phyloP scores from a whole-genome alignment of 2,888 invertebrate genomes.

The Parnassius orleans region DNA sequence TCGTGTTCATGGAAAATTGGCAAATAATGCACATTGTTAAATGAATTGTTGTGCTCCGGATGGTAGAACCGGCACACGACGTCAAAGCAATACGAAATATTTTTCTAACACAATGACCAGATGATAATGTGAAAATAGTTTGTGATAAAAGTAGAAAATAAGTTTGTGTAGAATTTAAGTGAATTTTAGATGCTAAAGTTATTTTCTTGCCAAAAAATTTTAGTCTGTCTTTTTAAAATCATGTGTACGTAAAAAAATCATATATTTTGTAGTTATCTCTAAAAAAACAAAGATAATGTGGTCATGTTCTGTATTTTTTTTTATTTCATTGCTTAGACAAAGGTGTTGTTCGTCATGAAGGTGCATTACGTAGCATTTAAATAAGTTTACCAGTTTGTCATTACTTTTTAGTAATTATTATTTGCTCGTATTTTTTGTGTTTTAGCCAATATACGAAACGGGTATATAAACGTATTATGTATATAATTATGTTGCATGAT shows the following conservation, averaged over 20 bases:
- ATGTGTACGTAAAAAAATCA: not conserved
- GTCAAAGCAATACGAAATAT: conserved; percentile 8
- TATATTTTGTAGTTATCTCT: not conserved
- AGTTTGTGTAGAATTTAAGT: conserved; percentile 21
- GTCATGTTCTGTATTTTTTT: not conserved
- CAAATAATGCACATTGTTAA: too few species aligned
- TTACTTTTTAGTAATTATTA: not conserved
- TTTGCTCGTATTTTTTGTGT: conserved; percentile 16
- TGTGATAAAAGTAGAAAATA: conserved; percentile 24
- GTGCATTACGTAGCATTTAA: not conserved
- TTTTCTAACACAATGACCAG: conserved; percentile 16
- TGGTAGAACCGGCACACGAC: not conserved
- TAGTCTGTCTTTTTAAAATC: not conserved
- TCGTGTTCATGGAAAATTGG: too few species aligned
- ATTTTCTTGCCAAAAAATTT: conserved; percentile 20
- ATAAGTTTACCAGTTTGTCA: not conserved
- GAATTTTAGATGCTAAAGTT: conserved; percentile 5
- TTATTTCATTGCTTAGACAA: not conserved
- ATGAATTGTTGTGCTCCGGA: too few species aligned
- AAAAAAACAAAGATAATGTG: not conserved
- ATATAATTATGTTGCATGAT: conserved; percentile 36
- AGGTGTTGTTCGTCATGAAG: not conserved
- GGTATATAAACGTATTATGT: conserved; percentile 62
- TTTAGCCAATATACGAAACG: conserved; percentile 44
- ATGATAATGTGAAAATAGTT: conserved; percentile 8